phyloP scores from a whole-genome alignment of 2,113 vertebrate genomes.

The Callaeas wilsoni region DNA sequence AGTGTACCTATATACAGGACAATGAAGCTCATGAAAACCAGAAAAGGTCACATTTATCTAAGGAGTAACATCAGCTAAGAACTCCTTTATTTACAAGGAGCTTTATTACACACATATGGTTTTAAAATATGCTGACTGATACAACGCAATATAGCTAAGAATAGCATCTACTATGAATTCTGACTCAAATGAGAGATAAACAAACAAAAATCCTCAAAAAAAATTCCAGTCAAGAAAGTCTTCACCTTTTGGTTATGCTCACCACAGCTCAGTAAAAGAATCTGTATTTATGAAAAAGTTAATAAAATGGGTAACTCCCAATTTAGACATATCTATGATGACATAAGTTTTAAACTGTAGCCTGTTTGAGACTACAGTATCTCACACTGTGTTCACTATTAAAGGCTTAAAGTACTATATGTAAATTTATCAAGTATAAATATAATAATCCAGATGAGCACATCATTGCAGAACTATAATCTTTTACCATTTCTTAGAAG shows the following conservation, averaged over 20 bases:
- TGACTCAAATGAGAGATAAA: background rate
- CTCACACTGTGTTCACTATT: background rate
- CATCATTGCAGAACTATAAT: background rate
- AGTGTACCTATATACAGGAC: background rate
- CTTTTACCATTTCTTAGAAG: background rate
- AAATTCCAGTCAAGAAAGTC: background rate
- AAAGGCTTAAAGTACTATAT: background rate
- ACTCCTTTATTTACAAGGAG: background rate
- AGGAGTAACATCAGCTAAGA: background rate
- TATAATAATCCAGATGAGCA: background rate
- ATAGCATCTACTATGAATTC: background rate
- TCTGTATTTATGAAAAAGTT: background rate
- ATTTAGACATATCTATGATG: background rate
- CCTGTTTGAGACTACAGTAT: background rate
- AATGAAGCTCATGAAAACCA: background rate
- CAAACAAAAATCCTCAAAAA: background rate
- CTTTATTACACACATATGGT: background rate
- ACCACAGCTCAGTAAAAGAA: background rate
- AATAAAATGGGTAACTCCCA: background rate
- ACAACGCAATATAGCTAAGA: background rate
- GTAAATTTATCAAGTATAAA: background rate
- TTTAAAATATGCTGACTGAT: background rate
- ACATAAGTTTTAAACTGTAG: background rate
- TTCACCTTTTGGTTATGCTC: background rate
- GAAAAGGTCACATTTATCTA: background rate